These are phyloP conservation scores for Heterodera schachtii DNA, from an alignment of 1,140 invertebrate genomes.

Conservation along the genomic window DNA sequence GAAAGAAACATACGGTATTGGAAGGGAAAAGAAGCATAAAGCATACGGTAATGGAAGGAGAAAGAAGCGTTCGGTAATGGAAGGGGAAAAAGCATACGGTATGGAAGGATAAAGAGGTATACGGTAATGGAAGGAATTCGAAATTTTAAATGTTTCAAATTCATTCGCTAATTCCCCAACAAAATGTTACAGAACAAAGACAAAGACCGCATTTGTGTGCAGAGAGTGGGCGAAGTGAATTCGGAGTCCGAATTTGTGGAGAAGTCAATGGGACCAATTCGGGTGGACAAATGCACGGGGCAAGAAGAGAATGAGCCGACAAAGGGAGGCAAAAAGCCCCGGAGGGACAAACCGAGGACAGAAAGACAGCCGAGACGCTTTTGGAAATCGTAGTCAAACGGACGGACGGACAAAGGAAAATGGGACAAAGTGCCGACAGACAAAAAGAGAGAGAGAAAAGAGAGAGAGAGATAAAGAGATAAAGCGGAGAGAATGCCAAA, in stretches of 20 bases:
- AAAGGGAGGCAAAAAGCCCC: neutral
- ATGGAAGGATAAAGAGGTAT: too few species aligned
- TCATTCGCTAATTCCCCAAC: neutral
- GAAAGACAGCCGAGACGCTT: neutral
- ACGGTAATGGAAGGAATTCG: too few species aligned
- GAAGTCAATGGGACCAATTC: neutral
- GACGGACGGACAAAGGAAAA: neutral
- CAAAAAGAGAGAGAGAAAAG: neutral
- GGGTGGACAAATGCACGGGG: neutral
- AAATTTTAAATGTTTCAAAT: neutral
- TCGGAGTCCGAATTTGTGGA: neutral
- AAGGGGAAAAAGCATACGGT: too few species aligned
- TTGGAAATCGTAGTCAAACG: neutral
- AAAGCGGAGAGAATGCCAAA: too few species aligned
- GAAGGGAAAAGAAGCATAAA: too few species aligned
- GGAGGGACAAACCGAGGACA: neutral
- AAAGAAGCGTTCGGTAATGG: too few species aligned
- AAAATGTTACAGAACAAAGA: neutral
- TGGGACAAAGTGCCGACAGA: neutral
- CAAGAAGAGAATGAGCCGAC: neutral
- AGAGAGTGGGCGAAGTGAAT: neutral
- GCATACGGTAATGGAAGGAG: too few species aligned
- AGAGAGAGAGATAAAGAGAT: too few species aligned
- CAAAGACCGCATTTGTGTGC: neutral
- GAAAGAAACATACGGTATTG: too few species aligned